Evolutionary conservation across 2,113 vertebrate genomes (phyloP).

Genomic region (Oxyura jamaicensis): DNA sequence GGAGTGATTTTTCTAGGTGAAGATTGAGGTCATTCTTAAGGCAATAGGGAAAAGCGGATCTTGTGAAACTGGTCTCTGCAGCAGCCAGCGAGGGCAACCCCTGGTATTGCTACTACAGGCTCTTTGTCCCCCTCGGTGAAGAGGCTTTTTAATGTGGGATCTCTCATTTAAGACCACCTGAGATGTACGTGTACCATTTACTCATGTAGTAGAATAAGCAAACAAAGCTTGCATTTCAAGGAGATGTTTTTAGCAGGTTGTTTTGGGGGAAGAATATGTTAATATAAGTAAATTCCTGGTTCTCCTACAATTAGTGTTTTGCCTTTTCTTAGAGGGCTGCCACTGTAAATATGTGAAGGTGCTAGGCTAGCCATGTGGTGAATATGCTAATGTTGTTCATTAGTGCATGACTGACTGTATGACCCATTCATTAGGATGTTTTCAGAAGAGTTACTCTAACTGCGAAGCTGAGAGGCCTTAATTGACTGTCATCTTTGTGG

Average conservation of each 20-base stretch:
- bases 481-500: neutral
- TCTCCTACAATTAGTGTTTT: neutral
- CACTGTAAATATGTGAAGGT: neutral
- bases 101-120: neutral
- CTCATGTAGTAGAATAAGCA: neutral
- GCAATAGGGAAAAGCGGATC: constrained; percentile 35
- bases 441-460: neutral
- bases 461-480: neutral
- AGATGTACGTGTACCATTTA: neutral
- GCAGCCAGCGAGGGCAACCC: neutral
- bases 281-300: neutral
- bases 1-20: constrained; percentile 29
- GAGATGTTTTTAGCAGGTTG: neutral
- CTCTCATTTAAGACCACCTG: neutral
- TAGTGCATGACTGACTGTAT: neutral
- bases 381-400: neutral
- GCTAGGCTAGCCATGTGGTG: neutral
- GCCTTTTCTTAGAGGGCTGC: neutral
- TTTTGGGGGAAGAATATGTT: neutral
- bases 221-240: neutral
- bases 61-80: neutral
- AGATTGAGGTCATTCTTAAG: neutral
- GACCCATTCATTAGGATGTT: neutral
- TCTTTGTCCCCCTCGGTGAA: neutral
- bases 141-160: neutral